Percentiles rank a stretch among this genome's conserved stretches.
Evolutionary conservation across 2,113 vertebrate genomes (phyloP).

Genomic region (Bufo gargarizans): DNA sequence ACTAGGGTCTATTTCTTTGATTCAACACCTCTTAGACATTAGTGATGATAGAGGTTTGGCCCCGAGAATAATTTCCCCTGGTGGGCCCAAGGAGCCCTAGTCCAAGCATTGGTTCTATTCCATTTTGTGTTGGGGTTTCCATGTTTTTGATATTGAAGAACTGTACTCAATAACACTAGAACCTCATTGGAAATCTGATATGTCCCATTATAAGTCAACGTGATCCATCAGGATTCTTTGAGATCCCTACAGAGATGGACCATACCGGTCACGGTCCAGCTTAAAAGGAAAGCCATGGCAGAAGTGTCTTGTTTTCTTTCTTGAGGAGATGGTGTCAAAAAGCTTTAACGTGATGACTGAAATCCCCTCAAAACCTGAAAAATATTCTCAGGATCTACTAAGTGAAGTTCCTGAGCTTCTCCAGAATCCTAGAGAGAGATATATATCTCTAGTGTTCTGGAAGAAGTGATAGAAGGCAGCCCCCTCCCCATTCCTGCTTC

Average conservation of each 20-base stretch:
- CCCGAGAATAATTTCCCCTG: too few relatives aligned
- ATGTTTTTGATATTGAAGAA: too few relatives aligned
- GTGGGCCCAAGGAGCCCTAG: too few relatives aligned
- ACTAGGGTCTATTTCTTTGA: too few relatives aligned
- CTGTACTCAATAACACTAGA: too few relatives aligned
- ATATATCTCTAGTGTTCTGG: conserved; percentile 47
- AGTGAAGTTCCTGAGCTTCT: conserved; percentile 2
- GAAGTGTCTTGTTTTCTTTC: background rate
- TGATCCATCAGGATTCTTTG: background rate
- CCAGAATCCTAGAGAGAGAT: conserved; percentile 23
- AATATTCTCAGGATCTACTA: background rate
- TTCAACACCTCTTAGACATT: too few relatives aligned
- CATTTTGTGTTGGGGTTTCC: too few relatives aligned
- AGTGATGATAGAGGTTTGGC: too few relatives aligned
- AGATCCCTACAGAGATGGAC: background rate
- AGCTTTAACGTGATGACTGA: background rate
- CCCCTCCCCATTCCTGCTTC: conserved; percentile 40
- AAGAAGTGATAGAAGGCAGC: conserved; percentile 51
- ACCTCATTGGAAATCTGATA: background rate
- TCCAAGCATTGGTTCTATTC: too few relatives aligned
- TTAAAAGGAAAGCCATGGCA: background rate
- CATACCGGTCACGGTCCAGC: background rate
- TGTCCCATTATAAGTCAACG: background rate
- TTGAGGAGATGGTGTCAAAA: background rate
- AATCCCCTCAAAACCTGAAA: background rate